Evolutionary conservation across 2,797 vertebrate genomes (phyloP), one percentile per base, ranked within the genome.

Genomic region (Coluber constrictor): DNA sequence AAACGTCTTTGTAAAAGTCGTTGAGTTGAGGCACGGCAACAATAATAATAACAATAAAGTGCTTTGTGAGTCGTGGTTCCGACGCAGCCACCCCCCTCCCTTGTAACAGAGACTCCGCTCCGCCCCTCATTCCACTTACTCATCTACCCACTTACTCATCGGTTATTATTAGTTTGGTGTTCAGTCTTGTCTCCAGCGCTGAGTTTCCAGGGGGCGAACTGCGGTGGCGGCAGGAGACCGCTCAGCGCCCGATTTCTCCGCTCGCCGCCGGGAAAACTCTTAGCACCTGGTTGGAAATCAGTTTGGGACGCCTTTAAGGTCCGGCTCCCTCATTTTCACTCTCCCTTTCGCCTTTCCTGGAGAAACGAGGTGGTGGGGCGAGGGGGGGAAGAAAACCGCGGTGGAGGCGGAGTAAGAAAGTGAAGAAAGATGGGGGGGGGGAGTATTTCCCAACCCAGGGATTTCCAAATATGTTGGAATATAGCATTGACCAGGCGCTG

Each of bases 151-250:
- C 70, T 95, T 93, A 95, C 95, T 95, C 95, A 90, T 83, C 90
- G 66, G 93, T 92, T 95, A 57, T 92, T 94, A 95, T 94, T 92
- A 95, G 93, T 59, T 94, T 91, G 92, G 25, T 93, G 95, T 94
- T 86, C 63, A 54, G 92, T 63, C 94, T 93, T 59, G 93, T 91
- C 74, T 87, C 63, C 90, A 70, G 89, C 94, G 88, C 93, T 90
- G 91, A 60, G 43, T 51, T 83, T 61, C 91, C 66, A 27, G 47
- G 93, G 83, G 55, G 20, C 91, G 16, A 8, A 93, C 23, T 4
- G 32, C 92, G 25, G 20, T 32, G 88, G 66, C 90, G 54, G 92
- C 25, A 27, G 74, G 92, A 89, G 2, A 86, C 86, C 43, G 60
- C 37, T 12, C 37, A 23, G n/a, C 16, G 29, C 8, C 0, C 15